These are phyloP conservation scores for Amazona guildingii DNA, from an alignment of 2,113 vertebrate species.

Conservation along the genomic window DNA sequence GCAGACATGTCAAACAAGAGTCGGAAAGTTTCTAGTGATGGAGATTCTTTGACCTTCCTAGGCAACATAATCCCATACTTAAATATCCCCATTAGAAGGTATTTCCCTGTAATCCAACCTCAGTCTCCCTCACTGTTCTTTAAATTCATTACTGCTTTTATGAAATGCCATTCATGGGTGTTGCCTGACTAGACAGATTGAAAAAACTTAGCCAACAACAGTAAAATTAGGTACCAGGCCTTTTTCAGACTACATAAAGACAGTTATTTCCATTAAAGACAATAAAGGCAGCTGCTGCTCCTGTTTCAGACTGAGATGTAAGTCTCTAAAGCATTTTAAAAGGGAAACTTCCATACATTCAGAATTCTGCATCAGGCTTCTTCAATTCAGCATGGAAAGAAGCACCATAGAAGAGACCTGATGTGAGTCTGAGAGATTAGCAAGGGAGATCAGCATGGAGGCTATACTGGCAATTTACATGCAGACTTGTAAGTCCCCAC, in stretches of 20 bases:
- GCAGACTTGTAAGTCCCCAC: neutral
- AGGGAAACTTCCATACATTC: neutral
- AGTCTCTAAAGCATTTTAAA: neutral
- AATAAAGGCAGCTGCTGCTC: neutral
- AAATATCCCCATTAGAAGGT: neutral
- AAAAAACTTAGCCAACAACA: neutral
- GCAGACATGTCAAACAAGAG: slow-evolving; percentile 9
- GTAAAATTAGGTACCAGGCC: neutral
- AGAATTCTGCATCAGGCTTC: neutral
- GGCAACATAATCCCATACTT: neutral
- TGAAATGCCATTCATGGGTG: neutral
- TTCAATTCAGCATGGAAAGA: neutral
- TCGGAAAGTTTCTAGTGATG: neutral
- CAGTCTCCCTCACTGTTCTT: neutral
- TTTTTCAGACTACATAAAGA: neutral
- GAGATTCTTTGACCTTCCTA: neutral
- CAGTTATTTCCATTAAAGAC: neutral
- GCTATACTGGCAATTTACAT: neutral
- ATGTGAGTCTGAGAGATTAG: neutral
- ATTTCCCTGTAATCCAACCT: neutral
- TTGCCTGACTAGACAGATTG: neutral
- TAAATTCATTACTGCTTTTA: neutral
- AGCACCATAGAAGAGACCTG: neutral
- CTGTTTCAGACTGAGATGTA: neutral
- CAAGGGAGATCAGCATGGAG: neutral